A percentile compares a stretch with the other conserved stretches of the same genome.
These are phyloP conservation scores for Tapera naevia DNA, from an alignment of 2,797 vertebrate species.

Conservation along the genomic window DNA sequence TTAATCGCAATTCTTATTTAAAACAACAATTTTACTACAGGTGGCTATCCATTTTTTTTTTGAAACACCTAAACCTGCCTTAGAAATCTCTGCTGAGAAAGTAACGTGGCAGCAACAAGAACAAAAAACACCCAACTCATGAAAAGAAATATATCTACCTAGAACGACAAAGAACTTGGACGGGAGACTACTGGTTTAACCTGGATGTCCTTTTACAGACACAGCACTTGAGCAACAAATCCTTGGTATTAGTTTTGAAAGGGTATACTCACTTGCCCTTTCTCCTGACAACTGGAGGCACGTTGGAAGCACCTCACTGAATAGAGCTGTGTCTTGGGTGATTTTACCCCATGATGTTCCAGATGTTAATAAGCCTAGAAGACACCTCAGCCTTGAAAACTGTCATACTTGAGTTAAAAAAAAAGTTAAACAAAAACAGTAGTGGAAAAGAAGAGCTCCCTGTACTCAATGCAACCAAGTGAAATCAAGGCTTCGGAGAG, in stretches of 20 bases:
- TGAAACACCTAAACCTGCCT: background rate
- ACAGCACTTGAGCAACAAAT: background rate
- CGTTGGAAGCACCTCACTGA: background rate
- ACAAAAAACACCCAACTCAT: background rate
- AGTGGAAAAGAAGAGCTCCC: background rate
- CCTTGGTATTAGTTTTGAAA: background rate
- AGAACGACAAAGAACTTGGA: background rate
- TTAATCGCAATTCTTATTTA: background rate
- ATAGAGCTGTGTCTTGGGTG: background rate
- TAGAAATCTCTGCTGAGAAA: background rate
- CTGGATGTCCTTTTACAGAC: background rate
- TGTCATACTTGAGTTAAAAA: background rate
- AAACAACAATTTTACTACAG: background rate
- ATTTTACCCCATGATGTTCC: background rate
- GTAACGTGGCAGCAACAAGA: background rate
- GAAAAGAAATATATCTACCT: background rate
- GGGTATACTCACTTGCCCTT: background rate
- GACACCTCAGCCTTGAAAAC: background rate
- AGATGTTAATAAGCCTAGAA: background rate
- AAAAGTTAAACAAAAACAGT: rapidly evolving
- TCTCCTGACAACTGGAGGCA: background rate
- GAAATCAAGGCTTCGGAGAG: background rate
- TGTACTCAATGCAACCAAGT: background rate
- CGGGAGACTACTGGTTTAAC: background rate
- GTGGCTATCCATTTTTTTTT: background rate